Conservation (phyloP, 2,888 invertebrate genomes). For the Caenorhabditis uteleia region DNA sequence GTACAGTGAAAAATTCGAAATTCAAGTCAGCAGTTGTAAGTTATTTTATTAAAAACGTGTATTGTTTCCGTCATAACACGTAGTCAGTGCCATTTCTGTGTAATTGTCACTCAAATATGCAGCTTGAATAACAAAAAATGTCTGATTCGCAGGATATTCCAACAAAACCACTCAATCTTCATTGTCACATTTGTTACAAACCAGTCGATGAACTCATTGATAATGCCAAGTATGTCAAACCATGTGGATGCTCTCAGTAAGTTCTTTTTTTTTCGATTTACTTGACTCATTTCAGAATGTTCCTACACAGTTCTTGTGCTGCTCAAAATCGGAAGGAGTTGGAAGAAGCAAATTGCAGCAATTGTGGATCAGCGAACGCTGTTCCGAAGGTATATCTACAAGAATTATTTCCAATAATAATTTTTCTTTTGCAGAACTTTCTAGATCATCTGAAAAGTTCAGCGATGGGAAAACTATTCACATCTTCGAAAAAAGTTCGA, state of each 20-base stretch:
- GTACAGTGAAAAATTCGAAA: too few relatives aligned
- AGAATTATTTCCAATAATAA: background rate
- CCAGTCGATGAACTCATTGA: slow-evolving; percentile 4
- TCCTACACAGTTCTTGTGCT: slow-evolving; percentile 18
- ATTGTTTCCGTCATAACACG: too few relatives aligned
- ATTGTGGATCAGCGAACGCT: slow-evolving; percentile 13
- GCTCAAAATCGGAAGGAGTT: slow-evolving; percentile 6
- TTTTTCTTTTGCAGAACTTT: too few relatives aligned
- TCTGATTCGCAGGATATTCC: too few relatives aligned
- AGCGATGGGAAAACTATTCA: too few relatives aligned
- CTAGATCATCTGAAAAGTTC: too few relatives aligned
- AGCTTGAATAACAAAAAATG: too few relatives aligned
- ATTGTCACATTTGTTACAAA: slow-evolving; percentile 31
- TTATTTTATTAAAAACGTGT: too few relatives aligned
- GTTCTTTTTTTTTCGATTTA: background rate
- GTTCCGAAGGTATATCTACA: background rate
- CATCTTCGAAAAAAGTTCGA: background rate
- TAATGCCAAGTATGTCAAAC: slow-evolving; percentile 22
- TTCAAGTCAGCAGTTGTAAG: too few relatives aligned
- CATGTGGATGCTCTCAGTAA: slow-evolving; percentile 22
- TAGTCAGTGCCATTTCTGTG: too few relatives aligned
- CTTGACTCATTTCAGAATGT: slow-evolving; percentile 10
- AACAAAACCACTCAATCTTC: too few relatives aligned
- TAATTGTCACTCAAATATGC: too few relatives aligned
- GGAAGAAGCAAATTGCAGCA: slow-evolving; percentile 23